Conservation (phyloP, 2,797 vertebrate genomes). For the Platyrinchus mystaceus region DNA sequence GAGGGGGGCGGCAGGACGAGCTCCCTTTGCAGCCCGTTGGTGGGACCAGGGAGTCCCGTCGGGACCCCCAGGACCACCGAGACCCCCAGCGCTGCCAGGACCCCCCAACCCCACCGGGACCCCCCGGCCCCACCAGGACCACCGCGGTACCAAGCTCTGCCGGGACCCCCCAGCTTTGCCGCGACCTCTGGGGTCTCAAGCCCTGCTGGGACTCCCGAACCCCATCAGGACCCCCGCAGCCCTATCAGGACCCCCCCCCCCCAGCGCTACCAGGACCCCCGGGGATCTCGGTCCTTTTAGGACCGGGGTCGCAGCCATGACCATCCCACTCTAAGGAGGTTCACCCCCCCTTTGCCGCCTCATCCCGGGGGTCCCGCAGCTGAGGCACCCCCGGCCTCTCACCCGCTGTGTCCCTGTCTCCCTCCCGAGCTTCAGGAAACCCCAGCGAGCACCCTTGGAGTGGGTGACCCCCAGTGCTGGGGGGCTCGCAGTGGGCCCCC, state of each 20-base stretch:
- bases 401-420: fast-evolving
- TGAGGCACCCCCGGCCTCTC: background rate
- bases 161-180: background rate
- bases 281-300: too few species aligned
- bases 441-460: background rate
- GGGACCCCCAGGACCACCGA: background rate
- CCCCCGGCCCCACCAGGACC: background rate
- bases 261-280: background rate
- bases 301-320: background rate
- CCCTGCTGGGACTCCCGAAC: background rate
- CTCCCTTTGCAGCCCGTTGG: background rate
- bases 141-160: background rate
- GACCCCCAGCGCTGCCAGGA: background rate
- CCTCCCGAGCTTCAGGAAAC: background rate
- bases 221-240: background rate
- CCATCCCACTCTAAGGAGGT: background rate
- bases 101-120: background rate
- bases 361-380: background rate
- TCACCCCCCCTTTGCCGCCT: background rate
- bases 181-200: background rate
- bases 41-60: background rate
- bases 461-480: fast-evolving
- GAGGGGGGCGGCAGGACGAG: background rate
- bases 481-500: background rate
- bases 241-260: background rate